Base-by-base conservation (phyloP, 2,113 vertebrate species). In the Herpailurus yagouaroundi region DNA sequence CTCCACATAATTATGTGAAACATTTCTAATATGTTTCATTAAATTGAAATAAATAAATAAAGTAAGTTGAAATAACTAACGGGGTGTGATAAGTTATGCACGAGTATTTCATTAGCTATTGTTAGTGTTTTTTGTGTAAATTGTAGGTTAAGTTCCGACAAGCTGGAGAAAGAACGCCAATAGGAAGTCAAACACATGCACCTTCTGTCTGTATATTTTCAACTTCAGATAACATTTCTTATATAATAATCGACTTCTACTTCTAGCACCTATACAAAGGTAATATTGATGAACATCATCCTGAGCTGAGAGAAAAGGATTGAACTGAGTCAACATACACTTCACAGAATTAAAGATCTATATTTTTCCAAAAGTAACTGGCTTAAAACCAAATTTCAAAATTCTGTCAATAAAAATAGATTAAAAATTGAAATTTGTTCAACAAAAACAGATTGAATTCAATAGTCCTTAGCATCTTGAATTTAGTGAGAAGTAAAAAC, bases 151-250 rank as follows among this genome's bases (percentile, higher is more conserved):
- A 82, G 94, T 93, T 80, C 13, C 79, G 31, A 91, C 5, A 82
- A 8, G 3, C 3, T 93, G 1, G 4, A 73, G 14, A 79, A 85
- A 96, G 7, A 83, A 91, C 14, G 19, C 1, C 38, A 64, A n/a
- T 29, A 81, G 14, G 7, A 82, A 64, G 76, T 57, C 23, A 95
- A 95, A 38, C 2, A 23, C 13, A 88, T 18, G 55, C 23, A 33
- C 64, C 21, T 92, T 64, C 1, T 60, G 3, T 77, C 21, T 82
- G 88, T 9, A 48, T 71, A 50, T 23, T 48, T 92, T 12, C 2
- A 94, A 48, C 60, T 63, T 96, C 19, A 92, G 73, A 68, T 68
- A 91, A 38, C 11, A 86, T 86, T 91, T 82, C 14, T 84, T 93
- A 45, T 63, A 48, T 55, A 10, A 45, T 15, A 89, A 68, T 45